Evolutionary conservation across 2,888 invertebrate species (phyloP).

Genomic region (Ethmia dodecea): DNA sequence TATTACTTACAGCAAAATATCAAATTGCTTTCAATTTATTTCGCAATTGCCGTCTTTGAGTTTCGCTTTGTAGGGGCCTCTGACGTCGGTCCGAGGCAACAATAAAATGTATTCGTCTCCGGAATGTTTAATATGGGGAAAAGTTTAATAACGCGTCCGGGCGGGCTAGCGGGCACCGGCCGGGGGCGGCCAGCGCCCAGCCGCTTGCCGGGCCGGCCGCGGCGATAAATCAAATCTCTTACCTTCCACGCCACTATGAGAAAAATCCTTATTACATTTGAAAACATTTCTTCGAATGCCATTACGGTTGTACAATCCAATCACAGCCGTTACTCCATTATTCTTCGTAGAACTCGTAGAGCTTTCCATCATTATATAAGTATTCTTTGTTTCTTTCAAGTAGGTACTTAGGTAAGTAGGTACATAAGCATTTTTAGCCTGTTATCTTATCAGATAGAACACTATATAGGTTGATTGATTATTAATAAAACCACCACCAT

Average conservation of each 20-base stretch:
- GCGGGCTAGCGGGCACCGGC: constrained; percentile 36
- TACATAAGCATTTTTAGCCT: too few species aligned
- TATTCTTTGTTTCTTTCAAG: too few species aligned
- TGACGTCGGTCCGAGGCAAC: constrained; percentile 77
- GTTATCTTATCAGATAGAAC: too few species aligned
- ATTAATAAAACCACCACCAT: too few species aligned
- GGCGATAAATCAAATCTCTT: constrained; percentile 76
- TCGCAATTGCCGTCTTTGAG: constrained; percentile 78
- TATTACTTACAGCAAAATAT: constrained; percentile 78
- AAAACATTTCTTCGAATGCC: constrained; percentile 51
- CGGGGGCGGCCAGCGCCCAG: constrained; percentile 29
- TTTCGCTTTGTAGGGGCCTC: constrained; percentile 77
- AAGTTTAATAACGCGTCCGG: constrained; percentile 78
- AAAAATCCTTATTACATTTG: constrained; percentile 71
- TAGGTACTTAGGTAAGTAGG: too few species aligned
- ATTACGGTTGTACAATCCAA: too few species aligned
- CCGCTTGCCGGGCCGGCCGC: constrained; percentile 53
- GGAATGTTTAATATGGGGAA: constrained; percentile 80
- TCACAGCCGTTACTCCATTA: too few species aligned
- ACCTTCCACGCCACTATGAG: constrained; percentile 60
- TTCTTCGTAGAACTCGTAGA: too few species aligned
- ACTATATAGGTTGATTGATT: too few species aligned
- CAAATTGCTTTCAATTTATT: constrained; percentile 78
- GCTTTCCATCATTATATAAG: too few species aligned
- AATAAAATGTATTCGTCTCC: constrained; percentile 79